Evolutionary conservation across 2,888 invertebrate genomes (phyloP), one percentile per base, ranked within the genome.

Genomic region (Macropis europaea): DNA sequence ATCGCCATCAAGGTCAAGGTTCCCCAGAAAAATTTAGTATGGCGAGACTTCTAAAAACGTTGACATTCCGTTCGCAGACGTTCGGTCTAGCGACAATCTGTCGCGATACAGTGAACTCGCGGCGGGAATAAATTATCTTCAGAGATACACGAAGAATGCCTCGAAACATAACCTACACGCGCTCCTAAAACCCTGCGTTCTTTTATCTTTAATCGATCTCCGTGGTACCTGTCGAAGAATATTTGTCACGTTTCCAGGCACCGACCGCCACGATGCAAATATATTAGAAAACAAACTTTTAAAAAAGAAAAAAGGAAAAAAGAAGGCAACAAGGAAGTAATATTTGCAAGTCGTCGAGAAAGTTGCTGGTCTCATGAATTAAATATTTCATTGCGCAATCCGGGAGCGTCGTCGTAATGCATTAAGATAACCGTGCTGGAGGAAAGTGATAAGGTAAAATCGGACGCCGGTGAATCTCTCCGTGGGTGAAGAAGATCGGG

Each of bases 1-100:
- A 66, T 80, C 63, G 63, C 71, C 70, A 48, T 77, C 82, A 85
- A 83, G 86, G 86, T 82, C 83, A 81, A 82, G 70, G 75, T 73
- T 73, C 76, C 66, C 56, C 77, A 73, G 77, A 62, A 81, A 79
- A 80, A 61, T 67, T 40, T 53, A 36, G 26, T 38, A 62, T 28
- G 42, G 24, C 50, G 42, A 11, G 50, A 28, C 60, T 63, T 28
- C 38, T 24, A 57, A 50, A 73, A 62, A 54, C 62, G n/a, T 48
- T 17, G 22, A 22, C 34, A 30, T 52, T 28, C 50, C 38, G 36
- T 19, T 28, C 38, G 32, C 15, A 1, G 5, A 50, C 50, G 4
- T 52, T n/a, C n/a, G n/a, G n/a, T n/a, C n/a, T 13, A 28, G 2
- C 26, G 19, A 32, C 24, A 11, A 47, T 47, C 53, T 52, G 17